Percentiles rank a stretch among this genome's conserved stretches.
phyloP scores from a whole-genome alignment of 2,113 vertebrate species.

The Cephalopterus ornatus region DNA sequence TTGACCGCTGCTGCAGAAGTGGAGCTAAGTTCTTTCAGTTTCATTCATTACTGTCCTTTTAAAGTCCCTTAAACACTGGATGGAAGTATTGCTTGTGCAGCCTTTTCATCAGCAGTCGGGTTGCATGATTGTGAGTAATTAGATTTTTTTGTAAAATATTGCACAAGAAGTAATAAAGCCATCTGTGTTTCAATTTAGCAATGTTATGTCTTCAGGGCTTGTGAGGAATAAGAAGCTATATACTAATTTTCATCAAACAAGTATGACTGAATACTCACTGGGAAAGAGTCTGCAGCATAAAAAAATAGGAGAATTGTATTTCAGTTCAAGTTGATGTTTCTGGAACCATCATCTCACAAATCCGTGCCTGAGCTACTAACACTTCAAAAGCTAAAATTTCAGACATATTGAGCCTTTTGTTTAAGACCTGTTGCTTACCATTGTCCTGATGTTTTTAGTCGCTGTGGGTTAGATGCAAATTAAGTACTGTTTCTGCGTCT shows the following conservation, averaged over 20 bases:
- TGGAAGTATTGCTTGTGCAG: not conserved
- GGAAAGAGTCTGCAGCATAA: not conserved
- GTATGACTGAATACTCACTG: not conserved
- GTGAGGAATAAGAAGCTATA: not conserved
- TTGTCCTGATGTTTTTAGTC: not conserved
- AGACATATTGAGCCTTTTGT: not conserved
- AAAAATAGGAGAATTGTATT: not conserved
- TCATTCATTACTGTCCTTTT: not conserved
- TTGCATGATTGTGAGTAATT: not conserved
- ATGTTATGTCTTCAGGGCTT: slow-evolving; percentile 2
- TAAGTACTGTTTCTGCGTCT: not conserved
- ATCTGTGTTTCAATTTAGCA: not conserved
- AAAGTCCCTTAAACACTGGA: not conserved
- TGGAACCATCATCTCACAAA: not conserved
- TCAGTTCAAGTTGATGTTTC: not conserved
- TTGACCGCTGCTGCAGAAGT: not conserved
- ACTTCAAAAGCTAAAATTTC: not conserved
- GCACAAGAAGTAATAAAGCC: slow-evolving; percentile 18
- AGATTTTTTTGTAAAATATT: not conserved
- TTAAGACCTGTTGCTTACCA: not conserved
- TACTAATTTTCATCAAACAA: not conserved
- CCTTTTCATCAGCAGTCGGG: not conserved
- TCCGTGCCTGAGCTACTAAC: not conserved
- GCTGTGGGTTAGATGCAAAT: not conserved
- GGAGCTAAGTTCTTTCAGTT: not conserved